Evolutionary conservation across 2,888 invertebrate genomes (phyloP), one percentile per base, ranked within the genome.

Genomic region (Smittia aterrima): DNA sequence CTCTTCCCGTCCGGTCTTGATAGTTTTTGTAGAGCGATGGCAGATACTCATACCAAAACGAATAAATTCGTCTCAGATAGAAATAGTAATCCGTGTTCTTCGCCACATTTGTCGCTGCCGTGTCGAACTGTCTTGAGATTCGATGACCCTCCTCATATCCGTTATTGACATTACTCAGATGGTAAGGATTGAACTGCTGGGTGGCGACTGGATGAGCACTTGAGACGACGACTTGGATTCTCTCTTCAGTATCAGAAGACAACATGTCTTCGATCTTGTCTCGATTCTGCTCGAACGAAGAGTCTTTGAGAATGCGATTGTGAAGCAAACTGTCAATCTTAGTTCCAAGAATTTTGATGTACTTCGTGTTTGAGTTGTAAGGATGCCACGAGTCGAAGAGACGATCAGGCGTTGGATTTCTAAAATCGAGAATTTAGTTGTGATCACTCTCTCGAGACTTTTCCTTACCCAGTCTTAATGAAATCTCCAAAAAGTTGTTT

Each of bases 361-460:
- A 82, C 18, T 80, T 80, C 1, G 78, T 77, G 1, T 79, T 79
- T 1, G 71, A 62, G 1, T 83, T 85, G 78, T 89, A 90, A 20
- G 86, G 85, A 76, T 84, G 82, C 90, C 91, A 91, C 11, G 83
- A 82, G 66, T 85, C 85, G 75, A 84, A 84, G 41, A 83, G 81
- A 24, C 83, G 81, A 25, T 83, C 84, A 0, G 85, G 83, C 13
- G 85, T 86, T 18, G 90, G 89, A 78, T 87, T 87, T 18, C 88
- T 88, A 77, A 64, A 72, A 76, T 73, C 71, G 4, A 64, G 74
- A 16, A 27, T 20, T 27, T 32, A 40, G 53, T 25, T 24, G 22
- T 18, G 25, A 25, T n/a, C 66, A 47, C 66, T 54, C 1, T 75
- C n/a, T 22, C 1, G 18, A 16, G 38, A 38, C 41, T 18, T 22